Percentiles rank a stretch among this genome's conserved stretches.
Evolutionary conservation across 2,888 invertebrate species (phyloP).

Genomic region (Diaperis boleti): DNA sequence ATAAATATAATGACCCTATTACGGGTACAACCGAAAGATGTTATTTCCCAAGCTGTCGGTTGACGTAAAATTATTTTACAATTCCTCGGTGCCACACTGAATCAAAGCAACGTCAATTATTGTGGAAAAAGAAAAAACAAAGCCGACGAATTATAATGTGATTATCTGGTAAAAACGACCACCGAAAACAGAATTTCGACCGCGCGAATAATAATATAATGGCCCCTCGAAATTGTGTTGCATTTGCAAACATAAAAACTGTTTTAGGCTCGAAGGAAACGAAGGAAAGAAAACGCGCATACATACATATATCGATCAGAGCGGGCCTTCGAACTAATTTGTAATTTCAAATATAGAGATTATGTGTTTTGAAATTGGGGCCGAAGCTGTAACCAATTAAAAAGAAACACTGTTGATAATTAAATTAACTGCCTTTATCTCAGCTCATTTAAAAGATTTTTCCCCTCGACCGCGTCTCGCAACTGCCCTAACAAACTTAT

Average conservation of each 20-base stretch:
- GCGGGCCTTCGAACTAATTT: constrained; percentile 25
- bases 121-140: constrained; percentile 11
- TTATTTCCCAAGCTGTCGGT: constrained; percentile 13
- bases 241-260: constrained; percentile 32
- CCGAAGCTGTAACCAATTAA: constrained; percentile 42
- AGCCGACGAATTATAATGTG: constrained; percentile 28
- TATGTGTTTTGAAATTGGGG: constrained; percentile 42
- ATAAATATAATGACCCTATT: constrained; percentile 18
- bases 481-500: constrained; percentile 29
- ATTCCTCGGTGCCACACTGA: constrained; percentile 19
- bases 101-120: constrained; percentile 25
- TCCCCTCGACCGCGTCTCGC: constrained; percentile 18
- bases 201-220: constrained; percentile 31
- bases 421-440: constrained; percentile 41
- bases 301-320: constrained; percentile 23
- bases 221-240: constrained; percentile 16
- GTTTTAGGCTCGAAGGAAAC: constrained; percentile 14
- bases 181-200: constrained; percentile 24
- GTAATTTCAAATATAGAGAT: constrained; percentile 30
- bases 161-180: constrained; percentile 25
- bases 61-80: constrained; percentile 17
- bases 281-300: constrained; percentile 13
- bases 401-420: constrained; percentile 43
- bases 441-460: constrained; percentile 35
- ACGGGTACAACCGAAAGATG: constrained; percentile 9